These are phyloP conservation scores for Syngnathus scovelli DNA, from an alignment of 2,113 vertebrate genomes.

Conservation along the genomic window DNA sequence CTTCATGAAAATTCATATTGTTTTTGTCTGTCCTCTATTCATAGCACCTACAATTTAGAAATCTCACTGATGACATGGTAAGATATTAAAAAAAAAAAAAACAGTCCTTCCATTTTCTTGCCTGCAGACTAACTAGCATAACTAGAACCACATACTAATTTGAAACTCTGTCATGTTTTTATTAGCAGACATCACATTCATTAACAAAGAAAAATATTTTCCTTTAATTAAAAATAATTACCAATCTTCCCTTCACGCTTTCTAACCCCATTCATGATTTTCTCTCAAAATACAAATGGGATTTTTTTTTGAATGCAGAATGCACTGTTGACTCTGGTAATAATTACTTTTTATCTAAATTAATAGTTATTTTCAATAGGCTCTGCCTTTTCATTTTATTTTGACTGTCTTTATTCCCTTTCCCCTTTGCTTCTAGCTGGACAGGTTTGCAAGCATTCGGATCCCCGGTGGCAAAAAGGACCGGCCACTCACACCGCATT, in stretches of 20 bases:
- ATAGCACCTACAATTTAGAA: slow-evolving; percentile 91
- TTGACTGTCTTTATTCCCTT: not conserved
- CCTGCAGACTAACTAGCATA: slow-evolving; percentile 5
- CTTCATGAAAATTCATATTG: slow-evolving; percentile 33
- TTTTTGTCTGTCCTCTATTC: slow-evolving; percentile 52
- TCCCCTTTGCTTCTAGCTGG: slow-evolving; percentile 68
- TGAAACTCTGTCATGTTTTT: not conserved
- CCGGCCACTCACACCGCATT: slow-evolving; percentile 65
- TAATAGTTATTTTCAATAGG: not conserved
- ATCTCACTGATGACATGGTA: slow-evolving; percentile 96
- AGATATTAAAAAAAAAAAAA: slow-evolving; percentile 54
- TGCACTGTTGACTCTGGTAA: not conserved
- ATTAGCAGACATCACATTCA: not conserved
- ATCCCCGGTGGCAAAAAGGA: slow-evolving; percentile 86
- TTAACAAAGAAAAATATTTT: not conserved
- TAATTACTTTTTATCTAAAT: not conserved
- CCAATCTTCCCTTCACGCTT: not conserved
- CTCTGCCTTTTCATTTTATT: not conserved
- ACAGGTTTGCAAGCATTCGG: slow-evolving; percentile 85
- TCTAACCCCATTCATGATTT: slow-evolving; percentile 8
- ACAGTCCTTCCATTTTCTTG: slow-evolving; percentile 1
- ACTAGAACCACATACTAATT: not conserved
- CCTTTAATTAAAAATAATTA: not conserved
- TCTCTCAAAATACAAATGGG: slow-evolving; percentile 7
- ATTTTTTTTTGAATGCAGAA: not conserved